Evolutionary conservation across 2,797 vertebrate genomes (phyloP).

Genomic region (Malurus splendens): DNA sequence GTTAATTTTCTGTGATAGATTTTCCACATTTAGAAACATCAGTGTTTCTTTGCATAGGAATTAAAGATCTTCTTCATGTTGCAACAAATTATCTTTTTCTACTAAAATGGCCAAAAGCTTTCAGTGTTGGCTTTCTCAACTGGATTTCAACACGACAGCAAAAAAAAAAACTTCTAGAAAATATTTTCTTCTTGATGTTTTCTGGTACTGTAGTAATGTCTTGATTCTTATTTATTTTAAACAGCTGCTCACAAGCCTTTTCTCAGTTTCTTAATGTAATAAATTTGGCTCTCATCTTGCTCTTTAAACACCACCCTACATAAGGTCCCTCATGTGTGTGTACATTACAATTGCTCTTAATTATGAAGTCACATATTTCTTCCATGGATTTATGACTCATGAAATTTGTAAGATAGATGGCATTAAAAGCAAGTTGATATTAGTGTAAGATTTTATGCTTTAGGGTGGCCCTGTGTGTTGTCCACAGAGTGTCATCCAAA

Average conservation of each 20-base stretch:
- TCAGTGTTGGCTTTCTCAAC: background rate
- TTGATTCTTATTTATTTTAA: background rate
- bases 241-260: background rate
- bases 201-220: background rate
- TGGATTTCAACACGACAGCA: too few species aligned
- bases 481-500: background rate
- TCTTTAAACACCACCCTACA: background rate
- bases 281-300: background rate
- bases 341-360: background rate
- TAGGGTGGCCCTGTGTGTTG: background rate
- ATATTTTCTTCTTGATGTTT: background rate
- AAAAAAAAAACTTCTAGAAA: too few species aligned
- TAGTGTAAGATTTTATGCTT: background rate
- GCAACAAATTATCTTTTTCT: background rate
- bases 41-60: background rate
- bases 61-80: background rate
- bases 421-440: background rate
- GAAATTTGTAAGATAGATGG: background rate
- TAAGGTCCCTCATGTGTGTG: background rate
- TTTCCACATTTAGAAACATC: background rate
- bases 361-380: background rate
- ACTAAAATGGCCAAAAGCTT: background rate
- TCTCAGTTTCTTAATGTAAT: background rate
- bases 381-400: background rate
- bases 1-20: background rate